Conservation (phyloP, 2,113 vertebrate genomes). For the Vulpes ferrilata region DNA sequence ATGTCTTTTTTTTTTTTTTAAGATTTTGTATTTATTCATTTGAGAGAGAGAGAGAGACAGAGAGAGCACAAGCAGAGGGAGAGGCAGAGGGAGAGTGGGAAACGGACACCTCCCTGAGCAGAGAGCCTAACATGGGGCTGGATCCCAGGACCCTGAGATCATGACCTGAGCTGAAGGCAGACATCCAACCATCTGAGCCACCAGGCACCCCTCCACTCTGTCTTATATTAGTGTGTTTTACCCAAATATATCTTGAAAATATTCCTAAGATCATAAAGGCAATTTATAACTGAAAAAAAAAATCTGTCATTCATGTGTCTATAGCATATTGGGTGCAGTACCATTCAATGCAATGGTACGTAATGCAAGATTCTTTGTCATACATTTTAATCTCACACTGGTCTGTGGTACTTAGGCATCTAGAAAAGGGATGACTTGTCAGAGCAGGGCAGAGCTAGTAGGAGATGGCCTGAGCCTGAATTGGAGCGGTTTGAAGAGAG, state of each 20-base stretch:
- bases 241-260: not conserved
- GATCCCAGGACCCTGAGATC: too few relatives aligned
- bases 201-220: too few relatives aligned
- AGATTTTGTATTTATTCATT: too few relatives aligned
- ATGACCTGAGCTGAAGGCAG: too few relatives aligned
- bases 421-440: not conserved
- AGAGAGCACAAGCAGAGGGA: too few relatives aligned
- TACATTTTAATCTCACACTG: rapidly evolving
- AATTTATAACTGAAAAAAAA: not conserved
- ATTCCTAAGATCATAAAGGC: not conserved
- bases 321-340: rapidly evolving
- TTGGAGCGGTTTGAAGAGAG: not conserved
- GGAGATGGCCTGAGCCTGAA: not conserved
- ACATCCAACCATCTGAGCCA: too few relatives aligned
- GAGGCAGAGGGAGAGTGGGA: too few relatives aligned
- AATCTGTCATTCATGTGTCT: not conserved
- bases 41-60: too few relatives aligned
- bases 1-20: not conserved
- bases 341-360: rapidly evolving
- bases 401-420: not conserved
- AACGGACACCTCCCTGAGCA: too few relatives aligned
- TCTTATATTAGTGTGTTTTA: not conserved
- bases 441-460: too few relatives aligned
- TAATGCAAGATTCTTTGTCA: too few relatives aligned
- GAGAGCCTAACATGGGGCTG: too few relatives aligned